Percentiles rank a stretch among this genome's conserved stretches.
Conservation (phyloP, 2,797 vertebrate genomes). For the Hyperoplus immaculatus region DNA sequence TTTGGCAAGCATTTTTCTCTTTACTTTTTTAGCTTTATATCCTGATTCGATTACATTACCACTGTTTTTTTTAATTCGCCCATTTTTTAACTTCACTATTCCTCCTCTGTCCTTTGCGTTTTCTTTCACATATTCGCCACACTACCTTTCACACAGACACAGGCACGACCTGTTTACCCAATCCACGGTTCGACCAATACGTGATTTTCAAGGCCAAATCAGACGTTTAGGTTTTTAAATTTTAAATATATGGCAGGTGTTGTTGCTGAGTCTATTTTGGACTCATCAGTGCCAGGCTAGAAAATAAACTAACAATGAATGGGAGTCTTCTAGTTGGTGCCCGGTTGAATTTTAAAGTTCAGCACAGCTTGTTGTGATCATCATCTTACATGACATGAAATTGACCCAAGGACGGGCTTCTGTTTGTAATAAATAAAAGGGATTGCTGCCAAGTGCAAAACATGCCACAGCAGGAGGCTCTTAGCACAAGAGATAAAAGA, state of each 20-base stretch:
- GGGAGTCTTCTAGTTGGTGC: neutral
- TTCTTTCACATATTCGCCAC: neutral
- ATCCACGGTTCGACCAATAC: conserved; percentile 12
- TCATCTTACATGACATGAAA: neutral
- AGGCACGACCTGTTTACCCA: neutral
- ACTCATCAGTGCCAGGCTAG: neutral
- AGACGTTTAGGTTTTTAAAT: neutral
- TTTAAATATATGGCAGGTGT: neutral
- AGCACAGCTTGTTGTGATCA: neutral
- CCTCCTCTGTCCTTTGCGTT: conserved; percentile 8
- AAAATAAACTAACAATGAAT: neutral
- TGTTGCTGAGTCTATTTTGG: neutral
- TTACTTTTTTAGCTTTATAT: conserved; percentile 6
- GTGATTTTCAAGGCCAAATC: neutral
- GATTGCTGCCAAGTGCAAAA: conserved; percentile 1
- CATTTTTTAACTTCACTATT: neutral
- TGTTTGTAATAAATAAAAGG: conserved; percentile 3
- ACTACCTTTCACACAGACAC: neutral
- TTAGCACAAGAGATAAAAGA: neutral
- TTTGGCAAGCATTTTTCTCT: neutral
- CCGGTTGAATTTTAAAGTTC: neutral
- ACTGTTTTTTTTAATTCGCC: neutral
- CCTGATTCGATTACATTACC: neutral
- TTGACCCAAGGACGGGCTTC: neutral
- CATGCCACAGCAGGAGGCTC: neutral